Evolutionary conservation across 2,797 vertebrate genomes (phyloP), one percentile per base, ranked within the genome.

Genomic region (Centropyge bicolor): DNA sequence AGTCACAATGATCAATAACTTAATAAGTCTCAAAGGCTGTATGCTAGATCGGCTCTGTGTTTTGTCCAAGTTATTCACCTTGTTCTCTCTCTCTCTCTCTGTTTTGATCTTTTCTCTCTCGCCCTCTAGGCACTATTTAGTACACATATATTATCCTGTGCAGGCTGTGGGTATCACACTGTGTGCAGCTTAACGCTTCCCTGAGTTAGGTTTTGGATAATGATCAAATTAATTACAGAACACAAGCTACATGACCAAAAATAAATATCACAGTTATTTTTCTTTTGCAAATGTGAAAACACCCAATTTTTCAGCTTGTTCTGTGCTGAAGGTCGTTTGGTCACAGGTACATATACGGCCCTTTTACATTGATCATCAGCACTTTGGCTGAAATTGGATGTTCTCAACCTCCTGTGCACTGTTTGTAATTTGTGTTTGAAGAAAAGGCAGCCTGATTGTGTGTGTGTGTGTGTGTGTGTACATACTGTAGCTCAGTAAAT

Each of bases 401-500:
- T 60, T 66, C 55, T 43, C 45, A 48, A 36, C 17, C 13, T 17
- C 40, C 36, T 41, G 22, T n/a, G 35, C 5, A 3, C 35, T 71
- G 46, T 71, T 68, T 31, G 10, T 9, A 64, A 70, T 61, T 78
- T 62, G 40, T 55, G 38, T 41, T 48, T 48, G 14, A 57, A 41
- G 41, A 66, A 66, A 73, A 73, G 17, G 24, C 38, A 43, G 49
- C 0, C 4, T 17, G 4, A 2, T n/a, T 49, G 17, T 31, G 27
- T 31, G 2, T 31, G 4, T 31, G 27, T 31, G 27, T 31, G 27
- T 31, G 27, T 31, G 27, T 31, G 27, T 71, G 55, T 64, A 2
- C 43, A 77, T 16, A 63, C 72, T 56, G 66, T 40, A 59, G 56
- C 60, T 78, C 70, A 76, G 80, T 82, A 73, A 90, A 83, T 68